Conservation (phyloP, 2,888 invertebrate species). For the Arge pagana region DNA sequence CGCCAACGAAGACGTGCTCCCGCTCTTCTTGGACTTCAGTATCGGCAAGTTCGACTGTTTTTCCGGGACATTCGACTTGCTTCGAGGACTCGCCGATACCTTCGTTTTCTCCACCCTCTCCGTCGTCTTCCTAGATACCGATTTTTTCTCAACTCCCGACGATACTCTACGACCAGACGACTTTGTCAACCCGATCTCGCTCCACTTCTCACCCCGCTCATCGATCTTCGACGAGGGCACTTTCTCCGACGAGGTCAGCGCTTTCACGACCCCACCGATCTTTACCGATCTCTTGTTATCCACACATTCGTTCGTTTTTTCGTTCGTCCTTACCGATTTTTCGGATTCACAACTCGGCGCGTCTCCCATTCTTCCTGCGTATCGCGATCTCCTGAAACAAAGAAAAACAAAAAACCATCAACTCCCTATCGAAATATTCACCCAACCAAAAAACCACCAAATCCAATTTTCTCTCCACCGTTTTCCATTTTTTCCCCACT, state of each 20-base stretch:
- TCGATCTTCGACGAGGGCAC: slow-evolving; percentile 44
- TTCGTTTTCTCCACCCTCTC: slow-evolving; percentile 4
- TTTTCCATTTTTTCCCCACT: neutral
- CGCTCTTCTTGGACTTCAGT: slow-evolving; percentile 27
- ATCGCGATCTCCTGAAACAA: slow-evolving; percentile 11
- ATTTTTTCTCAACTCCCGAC: slow-evolving; percentile 3
- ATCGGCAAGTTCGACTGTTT: slow-evolving; percentile 24
- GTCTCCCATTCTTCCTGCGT: slow-evolving; percentile 7
- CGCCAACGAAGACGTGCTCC: slow-evolving; percentile 19
- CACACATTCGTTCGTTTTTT: neutral
- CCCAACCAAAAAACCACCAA: neutral
- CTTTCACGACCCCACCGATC: slow-evolving; percentile 31
- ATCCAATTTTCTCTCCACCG: neutral
- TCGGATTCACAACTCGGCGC: slow-evolving; percentile 4
- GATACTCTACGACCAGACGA: slow-evolving; percentile 37
- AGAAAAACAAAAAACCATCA: neutral
- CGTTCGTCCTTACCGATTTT: too few relatives aligned
- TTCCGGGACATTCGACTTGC: slow-evolving; percentile 1
- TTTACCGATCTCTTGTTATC: too few relatives aligned
- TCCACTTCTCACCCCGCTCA: slow-evolving; percentile 35
- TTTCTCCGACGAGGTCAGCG: slow-evolving; percentile 44
- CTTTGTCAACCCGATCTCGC: slow-evolving; percentile 39
- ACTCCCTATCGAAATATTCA: neutral
- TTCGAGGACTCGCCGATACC: slow-evolving; percentile 5
- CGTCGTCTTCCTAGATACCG: slow-evolving; percentile 1